Evolutionary conservation across 2,797 vertebrate species (phyloP).

Genomic region (Hippocampus kuda): DNA sequence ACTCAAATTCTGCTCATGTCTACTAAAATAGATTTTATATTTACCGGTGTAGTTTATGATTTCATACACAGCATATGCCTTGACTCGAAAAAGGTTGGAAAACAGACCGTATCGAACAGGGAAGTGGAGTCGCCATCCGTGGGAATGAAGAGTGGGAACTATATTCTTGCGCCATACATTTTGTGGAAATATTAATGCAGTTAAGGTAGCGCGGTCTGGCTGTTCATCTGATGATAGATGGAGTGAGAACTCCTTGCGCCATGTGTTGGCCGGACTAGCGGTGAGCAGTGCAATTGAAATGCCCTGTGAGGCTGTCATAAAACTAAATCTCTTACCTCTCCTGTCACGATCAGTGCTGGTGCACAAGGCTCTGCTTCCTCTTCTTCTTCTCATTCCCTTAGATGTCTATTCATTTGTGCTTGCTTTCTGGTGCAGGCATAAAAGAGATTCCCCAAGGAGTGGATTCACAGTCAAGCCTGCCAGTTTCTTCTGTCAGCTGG

Average conservation of each 20-base stretch:
- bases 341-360: conserved; percentile 48
- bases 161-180: neutral
- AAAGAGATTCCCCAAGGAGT: conserved; percentile 57
- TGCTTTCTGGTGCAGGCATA: conserved; percentile 54
- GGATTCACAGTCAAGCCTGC: conserved; percentile 55
- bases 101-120: neutral
- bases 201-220: neutral
- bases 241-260: conserved; percentile 10
- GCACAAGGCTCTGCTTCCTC: conserved; percentile 51
- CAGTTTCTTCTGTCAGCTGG: conserved; percentile 57
- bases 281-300: conserved; percentile 45
- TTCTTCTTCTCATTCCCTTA: conserved; percentile 25
- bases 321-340: conserved; percentile 23
- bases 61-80: too few species aligned
- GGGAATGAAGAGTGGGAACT: neutral
- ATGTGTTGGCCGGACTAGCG: conserved; percentile 21
- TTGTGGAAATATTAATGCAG: neutral
- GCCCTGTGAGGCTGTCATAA: conserved; percentile 54
- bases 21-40: too few species aligned
- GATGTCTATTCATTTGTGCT: conserved; percentile 62
- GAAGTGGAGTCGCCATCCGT: neutral
- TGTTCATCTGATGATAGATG: neutral
- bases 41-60: too few species aligned
- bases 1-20: too few species aligned
- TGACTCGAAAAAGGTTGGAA: neutral